Evolutionary conservation across 2,888 invertebrate genomes (phyloP).

Genomic region (Geotrupes spiniger): DNA sequence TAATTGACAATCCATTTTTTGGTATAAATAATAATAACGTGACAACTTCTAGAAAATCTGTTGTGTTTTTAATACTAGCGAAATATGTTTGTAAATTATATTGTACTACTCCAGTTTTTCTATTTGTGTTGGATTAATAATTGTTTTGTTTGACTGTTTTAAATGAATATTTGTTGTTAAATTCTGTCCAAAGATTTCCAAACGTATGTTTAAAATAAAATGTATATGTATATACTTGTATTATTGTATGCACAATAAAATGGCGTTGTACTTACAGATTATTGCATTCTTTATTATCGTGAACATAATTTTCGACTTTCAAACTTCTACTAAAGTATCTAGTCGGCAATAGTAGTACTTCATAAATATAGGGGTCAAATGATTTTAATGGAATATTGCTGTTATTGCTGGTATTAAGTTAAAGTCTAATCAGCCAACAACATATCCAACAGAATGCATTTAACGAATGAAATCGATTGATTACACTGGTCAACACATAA

Average conservation of each 20-base stretch:
- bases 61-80: conserved; percentile 17
- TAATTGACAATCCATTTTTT: conserved; percentile 12
- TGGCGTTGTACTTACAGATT: conserved; percentile 48
- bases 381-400: too few relatives aligned
- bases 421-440: too few relatives aligned
- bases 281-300: too few relatives aligned
- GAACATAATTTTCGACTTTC: too few relatives aligned
- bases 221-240: conserved; percentile 55
- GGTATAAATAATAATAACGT: conserved; percentile 3
- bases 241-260: conserved; percentile 55
- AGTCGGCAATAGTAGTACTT: too few relatives aligned
- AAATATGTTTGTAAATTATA: conserved; percentile 38
- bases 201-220: conserved; percentile 50
- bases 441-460: too few relatives aligned
- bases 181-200: conserved; percentile 53
- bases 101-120: conserved; percentile 24
- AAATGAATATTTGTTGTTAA: conserved; percentile 50
- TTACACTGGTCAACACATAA: too few relatives aligned
- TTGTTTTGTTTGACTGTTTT: conserved; percentile 49
- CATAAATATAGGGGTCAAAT: too few relatives aligned
- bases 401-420: too few relatives aligned
- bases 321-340: too few relatives aligned
- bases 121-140: conserved; percentile 24
- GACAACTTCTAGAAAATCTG: conserved; percentile 25
- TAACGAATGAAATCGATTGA: too few relatives aligned